phyloP scores from a whole-genome alignment of 2,888 invertebrate species.

The Graphium colonna region DNA sequence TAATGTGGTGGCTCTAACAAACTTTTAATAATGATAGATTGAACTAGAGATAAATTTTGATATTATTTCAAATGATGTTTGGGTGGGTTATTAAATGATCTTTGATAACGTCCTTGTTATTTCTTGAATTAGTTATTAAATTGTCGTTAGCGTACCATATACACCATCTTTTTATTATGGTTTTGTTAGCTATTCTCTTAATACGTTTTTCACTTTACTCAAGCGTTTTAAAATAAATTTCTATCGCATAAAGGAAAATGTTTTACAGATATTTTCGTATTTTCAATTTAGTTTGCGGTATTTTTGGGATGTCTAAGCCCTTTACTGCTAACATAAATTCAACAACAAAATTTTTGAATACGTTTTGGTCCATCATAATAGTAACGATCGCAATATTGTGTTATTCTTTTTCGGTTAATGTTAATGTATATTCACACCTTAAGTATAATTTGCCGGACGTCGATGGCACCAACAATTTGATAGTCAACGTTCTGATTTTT shows the following conservation, averaged over 20 bases:
- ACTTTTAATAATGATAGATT: too few relatives aligned
- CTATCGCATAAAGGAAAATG: too few relatives aligned
- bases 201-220: too few relatives aligned
- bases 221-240: background rate
- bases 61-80: too few relatives aligned
- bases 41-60: too few relatives aligned
- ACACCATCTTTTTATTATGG: too few relatives aligned
- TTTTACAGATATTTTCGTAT: conserved; percentile 39
- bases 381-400: conserved; percentile 9
- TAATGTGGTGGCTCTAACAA: too few relatives aligned
- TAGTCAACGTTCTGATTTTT: conserved; percentile 35
- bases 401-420: conserved; percentile 28
- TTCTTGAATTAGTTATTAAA: too few relatives aligned
- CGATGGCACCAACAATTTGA: conserved; percentile 37
- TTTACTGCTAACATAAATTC: conserved; percentile 25
- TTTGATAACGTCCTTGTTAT: too few relatives aligned
- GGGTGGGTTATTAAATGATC: too few relatives aligned
- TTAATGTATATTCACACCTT: conserved; percentile 28
- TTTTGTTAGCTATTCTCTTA: too few relatives aligned
- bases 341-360: conserved; percentile 19
- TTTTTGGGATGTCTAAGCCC: conserved; percentile 43
- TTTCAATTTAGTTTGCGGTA: conserved; percentile 34
- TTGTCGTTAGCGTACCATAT: too few relatives aligned
- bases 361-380: conserved; percentile 25
- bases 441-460: conserved; percentile 37